Evolutionary conservation across 2,888 invertebrate species (phyloP).

Genomic region (Liodrosophila aerea): DNA sequence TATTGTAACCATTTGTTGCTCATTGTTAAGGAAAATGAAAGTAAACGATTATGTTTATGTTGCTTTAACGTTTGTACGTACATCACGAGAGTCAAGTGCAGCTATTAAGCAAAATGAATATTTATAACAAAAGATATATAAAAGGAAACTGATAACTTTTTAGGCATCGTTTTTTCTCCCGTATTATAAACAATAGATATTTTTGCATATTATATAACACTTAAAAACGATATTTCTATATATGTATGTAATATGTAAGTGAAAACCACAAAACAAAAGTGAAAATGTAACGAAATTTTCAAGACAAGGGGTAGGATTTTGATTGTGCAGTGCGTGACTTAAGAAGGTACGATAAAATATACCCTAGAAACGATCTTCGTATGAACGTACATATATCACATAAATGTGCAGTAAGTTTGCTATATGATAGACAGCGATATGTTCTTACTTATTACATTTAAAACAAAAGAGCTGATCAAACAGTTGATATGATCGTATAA

Average conservation of each 20-base stretch:
- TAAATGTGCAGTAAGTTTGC: constrained; percentile 62
- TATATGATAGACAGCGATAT: constrained; percentile 48
- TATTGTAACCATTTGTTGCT: constrained; percentile 73
- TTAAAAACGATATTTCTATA: constrained; percentile 56
- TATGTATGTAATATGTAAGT: constrained; percentile 63
- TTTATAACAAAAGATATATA: background rate
- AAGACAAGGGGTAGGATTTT: constrained; percentile 44
- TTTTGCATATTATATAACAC: constrained; percentile 73
- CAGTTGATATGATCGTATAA: constrained; percentile 69
- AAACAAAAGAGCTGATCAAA: constrained; percentile 26
- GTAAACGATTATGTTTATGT: background rate
- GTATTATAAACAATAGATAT: constrained; percentile 70
- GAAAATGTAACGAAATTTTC: constrained; percentile 25
- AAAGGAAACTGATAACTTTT: constrained; percentile 50
- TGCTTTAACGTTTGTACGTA: too few relatives aligned
- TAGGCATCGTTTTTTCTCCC: constrained; percentile 69
- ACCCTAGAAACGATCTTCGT: constrained; percentile 41
- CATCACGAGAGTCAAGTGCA: constrained; percentile 5
- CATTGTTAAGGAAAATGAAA: constrained; percentile 42
- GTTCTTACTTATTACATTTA: constrained; percentile 45
- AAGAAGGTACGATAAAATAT: constrained; percentile 4
- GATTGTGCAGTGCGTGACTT: constrained; percentile 26
- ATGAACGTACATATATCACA: constrained; percentile 45
- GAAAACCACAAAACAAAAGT: constrained; percentile 28
- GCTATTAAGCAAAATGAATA: constrained; percentile 35